Evolutionary conservation across 2,888 invertebrate species (phyloP).

Genomic region (Seladonia tumulorum): DNA sequence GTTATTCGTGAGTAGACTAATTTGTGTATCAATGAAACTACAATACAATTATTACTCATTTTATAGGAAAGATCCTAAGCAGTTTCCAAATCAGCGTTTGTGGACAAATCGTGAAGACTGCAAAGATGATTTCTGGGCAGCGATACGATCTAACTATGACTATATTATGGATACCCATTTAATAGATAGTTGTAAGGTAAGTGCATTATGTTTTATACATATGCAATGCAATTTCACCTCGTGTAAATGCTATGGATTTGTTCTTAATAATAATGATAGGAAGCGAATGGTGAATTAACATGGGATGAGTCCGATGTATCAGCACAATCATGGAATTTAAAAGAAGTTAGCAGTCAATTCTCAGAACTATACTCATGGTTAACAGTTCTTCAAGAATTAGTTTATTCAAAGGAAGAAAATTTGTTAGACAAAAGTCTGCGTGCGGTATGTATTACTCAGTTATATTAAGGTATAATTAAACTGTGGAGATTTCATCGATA

Average conservation of each 20-base stretch:
- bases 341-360: constrained; percentile 91
- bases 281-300: constrained; percentile 91
- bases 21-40: background rate
- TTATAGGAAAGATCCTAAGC: constrained; percentile 88
- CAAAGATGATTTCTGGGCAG: constrained; percentile 96
- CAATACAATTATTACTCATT: constrained; percentile 17
- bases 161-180: constrained; percentile 98
- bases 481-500: background rate
- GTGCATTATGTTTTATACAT: background rate
- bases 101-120: constrained; percentile 92
- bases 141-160: constrained; percentile 95
- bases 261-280: constrained; percentile 85
- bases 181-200: constrained; percentile 93
- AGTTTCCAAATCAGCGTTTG: constrained; percentile 90
- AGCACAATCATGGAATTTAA: constrained; percentile 89
- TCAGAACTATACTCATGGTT: constrained; percentile 93
- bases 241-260: background rate
- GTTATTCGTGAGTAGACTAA: background rate
- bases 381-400: constrained; percentile 91
- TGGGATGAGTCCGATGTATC: constrained; percentile 87
- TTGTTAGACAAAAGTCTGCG: constrained; percentile 88
- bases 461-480: background rate
- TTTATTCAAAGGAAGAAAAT: constrained; percentile 91
- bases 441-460: constrained; percentile 84
- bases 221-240: background rate